Conservation (phyloP, 2,797 vertebrate genomes). For the Pseudochirops cupreus region DNA sequence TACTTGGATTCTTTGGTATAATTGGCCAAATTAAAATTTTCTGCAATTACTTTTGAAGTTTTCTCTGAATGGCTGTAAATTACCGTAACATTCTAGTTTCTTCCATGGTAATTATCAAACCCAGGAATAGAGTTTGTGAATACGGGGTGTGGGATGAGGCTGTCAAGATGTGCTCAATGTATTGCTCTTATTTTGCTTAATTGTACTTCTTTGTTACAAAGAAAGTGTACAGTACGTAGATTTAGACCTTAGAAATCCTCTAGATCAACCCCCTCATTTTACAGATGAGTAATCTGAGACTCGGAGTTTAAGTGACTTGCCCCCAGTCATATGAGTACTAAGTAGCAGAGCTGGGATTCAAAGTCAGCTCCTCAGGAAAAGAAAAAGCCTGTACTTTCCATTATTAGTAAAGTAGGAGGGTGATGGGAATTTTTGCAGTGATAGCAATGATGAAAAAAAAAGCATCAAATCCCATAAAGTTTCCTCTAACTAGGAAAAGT, state of each 20-base stretch:
- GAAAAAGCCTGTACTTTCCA: background rate
- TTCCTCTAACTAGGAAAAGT: background rate
- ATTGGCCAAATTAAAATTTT: background rate
- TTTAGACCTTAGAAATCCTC: background rate
- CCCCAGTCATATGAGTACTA: background rate
- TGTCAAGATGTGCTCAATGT: background rate
- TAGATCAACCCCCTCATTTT: background rate
- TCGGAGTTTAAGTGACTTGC: background rate
- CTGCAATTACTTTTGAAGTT: background rate
- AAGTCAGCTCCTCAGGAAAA: background rate
- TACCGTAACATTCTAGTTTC: background rate
- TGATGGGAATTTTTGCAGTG: background rate
- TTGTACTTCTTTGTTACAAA: background rate
- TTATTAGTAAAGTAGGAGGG: background rate
- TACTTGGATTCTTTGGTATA: background rate
- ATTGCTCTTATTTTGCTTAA: background rate
- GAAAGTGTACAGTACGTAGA: background rate
- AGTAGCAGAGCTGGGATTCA: background rate
- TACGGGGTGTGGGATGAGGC: background rate
- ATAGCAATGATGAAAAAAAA: background rate
- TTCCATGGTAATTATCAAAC: background rate
- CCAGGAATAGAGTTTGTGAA: background rate
- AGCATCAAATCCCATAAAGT: background rate
- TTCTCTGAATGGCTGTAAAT: background rate
- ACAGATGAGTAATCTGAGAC: background rate